Evolutionary conservation across 2,888 invertebrate species (phyloP).

Genomic region (Drosophila cognata): DNA sequence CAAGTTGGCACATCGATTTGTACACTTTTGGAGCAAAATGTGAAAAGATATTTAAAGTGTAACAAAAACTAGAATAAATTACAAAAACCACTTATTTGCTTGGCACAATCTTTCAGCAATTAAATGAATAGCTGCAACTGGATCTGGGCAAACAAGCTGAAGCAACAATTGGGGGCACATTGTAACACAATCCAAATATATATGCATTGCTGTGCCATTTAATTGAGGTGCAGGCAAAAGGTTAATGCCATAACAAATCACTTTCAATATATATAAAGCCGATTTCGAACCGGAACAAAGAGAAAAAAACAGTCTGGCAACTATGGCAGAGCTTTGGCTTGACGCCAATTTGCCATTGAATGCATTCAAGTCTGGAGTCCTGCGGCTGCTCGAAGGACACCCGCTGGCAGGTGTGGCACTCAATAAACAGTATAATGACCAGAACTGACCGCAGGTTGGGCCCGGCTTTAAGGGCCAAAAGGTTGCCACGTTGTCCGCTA

Average conservation of each 20-base stretch:
- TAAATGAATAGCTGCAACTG: neutral
- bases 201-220: conserved; percentile 16
- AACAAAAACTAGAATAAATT: too few relatives aligned
- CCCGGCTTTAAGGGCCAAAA: conserved; percentile 31
- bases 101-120: neutral
- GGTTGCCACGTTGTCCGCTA: conserved; percentile 40
- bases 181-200: neutral
- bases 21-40: neutral
- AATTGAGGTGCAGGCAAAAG: conserved; percentile 23
- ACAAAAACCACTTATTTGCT: neutral
- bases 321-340: conserved; percentile 45
- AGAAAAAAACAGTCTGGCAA: neutral
- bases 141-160: neutral
- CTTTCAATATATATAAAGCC: neutral
- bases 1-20: neutral
- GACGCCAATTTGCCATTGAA: conserved; percentile 49
- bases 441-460: conserved; percentile 60
- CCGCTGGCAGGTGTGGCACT: conserved; percentile 67
- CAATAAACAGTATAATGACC: conserved; percentile 76
- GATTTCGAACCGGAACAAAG: neutral
- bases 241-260: conserved; percentile 34
- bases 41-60: neutral
- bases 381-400: conserved; percentile 19
- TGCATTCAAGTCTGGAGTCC: conserved; percentile 17
- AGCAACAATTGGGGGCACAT: neutral